A percentile compares a stretch with the other conserved stretches of the same genome.
Conservation (phyloP, 1,140 invertebrate genomes). For the Thalassaphorura encarpata region DNA sequence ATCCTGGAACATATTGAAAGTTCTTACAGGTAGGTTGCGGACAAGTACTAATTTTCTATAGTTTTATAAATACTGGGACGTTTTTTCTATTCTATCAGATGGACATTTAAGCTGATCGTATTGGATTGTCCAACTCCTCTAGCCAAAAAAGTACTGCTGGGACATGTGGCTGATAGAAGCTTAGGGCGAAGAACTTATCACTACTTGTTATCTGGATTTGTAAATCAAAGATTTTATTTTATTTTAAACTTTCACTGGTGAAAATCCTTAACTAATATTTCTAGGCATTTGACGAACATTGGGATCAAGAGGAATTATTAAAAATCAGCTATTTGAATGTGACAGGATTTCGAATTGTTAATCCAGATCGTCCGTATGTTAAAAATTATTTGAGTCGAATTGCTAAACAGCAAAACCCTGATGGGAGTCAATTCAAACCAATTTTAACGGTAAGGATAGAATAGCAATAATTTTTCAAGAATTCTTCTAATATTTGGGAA, state of each 20-base stretch:
- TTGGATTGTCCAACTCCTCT: constrained; percentile 76
- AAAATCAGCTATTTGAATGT: constrained; percentile 94
- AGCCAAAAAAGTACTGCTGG: constrained; percentile 75
- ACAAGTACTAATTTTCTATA: no score
- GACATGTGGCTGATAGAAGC: constrained; percentile 71
- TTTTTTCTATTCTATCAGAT: constrained; percentile 44
- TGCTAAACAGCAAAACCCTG: no score
- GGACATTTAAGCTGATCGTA: constrained; percentile 75
- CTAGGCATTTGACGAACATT: constrained; percentile 69
- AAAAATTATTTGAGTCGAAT: constrained; percentile 73
- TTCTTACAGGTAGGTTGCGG: no score
- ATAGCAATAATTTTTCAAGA: no score
- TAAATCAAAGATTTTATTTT: no score
- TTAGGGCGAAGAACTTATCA: constrained; percentile 80
- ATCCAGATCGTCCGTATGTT: constrained; percentile 61
- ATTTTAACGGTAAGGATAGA: no score
- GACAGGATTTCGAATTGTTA: constrained; percentile 87
- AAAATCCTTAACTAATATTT: not conserved
- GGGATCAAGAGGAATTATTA: constrained; percentile 77
- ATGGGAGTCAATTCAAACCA: no score
- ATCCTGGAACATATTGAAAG: no score
- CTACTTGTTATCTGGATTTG: constrained; percentile 78
- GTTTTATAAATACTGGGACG: no score
- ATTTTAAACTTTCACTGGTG: no score
- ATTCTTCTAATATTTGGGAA: no score